phyloP scores from a whole-genome alignment of 2,797 vertebrate genomes.

The Characodon lateralis region DNA sequence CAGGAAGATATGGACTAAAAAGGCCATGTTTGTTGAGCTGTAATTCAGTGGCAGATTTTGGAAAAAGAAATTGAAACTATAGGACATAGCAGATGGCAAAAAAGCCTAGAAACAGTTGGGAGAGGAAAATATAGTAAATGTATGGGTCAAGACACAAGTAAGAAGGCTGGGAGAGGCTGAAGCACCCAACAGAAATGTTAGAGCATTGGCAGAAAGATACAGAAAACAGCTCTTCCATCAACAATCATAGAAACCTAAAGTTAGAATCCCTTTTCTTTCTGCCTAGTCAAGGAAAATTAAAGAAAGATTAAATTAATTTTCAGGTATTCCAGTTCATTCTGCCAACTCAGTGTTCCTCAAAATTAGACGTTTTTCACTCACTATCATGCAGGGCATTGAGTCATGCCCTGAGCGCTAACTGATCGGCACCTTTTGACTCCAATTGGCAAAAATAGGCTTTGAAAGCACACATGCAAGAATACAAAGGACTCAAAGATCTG shows the following conservation, averaged over 20 bases:
- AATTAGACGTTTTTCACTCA: conserved; percentile 62
- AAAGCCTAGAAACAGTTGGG: not conserved
- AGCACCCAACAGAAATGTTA: not conserved
- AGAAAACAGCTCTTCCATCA: not conserved
- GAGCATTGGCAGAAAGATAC: not conserved
- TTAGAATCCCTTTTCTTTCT: not conserved
- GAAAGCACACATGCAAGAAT: conserved; percentile 44
- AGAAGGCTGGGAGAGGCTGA: no score
- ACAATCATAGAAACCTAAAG: not conserved
- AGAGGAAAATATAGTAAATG: not conserved
- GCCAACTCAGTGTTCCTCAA: conserved; percentile 68
- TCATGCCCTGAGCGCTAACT: conserved; percentile 62
- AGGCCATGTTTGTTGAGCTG: not conserved
- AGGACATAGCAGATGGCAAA: not conserved
- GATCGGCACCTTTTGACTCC: conserved; percentile 54
- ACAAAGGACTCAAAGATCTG: conserved; percentile 1
- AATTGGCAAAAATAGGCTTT: conserved; percentile 66
- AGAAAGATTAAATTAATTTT: conserved; percentile 52
- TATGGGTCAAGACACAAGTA: no score
- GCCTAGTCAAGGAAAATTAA: not conserved
- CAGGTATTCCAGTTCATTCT: conserved; percentile 46
- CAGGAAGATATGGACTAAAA: conserved; percentile 1
- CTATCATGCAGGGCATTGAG: conserved; percentile 58
- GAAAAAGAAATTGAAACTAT: not conserved
- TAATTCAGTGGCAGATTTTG: conserved; percentile 6